Percentiles rank a stretch among this genome's conserved stretches.
phyloP scores from a whole-genome alignment of 2,888 invertebrate species.

The Tachina grossa region DNA sequence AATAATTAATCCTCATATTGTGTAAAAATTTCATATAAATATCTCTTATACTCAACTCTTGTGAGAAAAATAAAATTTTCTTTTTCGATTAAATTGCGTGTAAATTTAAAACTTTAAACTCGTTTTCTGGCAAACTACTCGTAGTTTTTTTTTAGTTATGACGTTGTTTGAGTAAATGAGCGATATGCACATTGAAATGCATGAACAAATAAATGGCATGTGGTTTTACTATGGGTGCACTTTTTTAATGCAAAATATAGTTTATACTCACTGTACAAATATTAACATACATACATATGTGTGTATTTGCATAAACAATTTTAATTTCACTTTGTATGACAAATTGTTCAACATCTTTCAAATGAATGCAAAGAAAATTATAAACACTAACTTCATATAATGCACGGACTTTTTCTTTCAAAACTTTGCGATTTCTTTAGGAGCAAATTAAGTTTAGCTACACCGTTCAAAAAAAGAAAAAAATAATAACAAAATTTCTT shows the following conservation, averaged over 20 bases:
- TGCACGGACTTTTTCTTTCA: background rate
- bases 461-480: too few species aligned
- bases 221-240: constrained; percentile 33
- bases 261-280: background rate
- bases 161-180: too few species aligned
- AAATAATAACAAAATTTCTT: too few species aligned
- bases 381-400: background rate
- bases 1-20: too few species aligned
- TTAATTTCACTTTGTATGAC: constrained; percentile 28
- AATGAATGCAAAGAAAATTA: background rate
- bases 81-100: too few species aligned
- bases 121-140: background rate
- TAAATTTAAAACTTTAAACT: too few species aligned
- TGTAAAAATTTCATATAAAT: too few species aligned
- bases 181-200: background rate
- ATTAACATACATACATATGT: background rate
- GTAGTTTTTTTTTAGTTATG: too few species aligned
- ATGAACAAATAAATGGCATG: constrained; percentile 14
- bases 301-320: constrained; percentile 10
- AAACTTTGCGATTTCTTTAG: background rate
- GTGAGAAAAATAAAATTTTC: too few species aligned
- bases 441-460: background rate
- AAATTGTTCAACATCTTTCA: constrained; percentile 11
- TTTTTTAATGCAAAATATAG: constrained; percentile 3
- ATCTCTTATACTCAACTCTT: too few species aligned